Evolutionary conservation across 2,113 vertebrate genomes (phyloP), one percentile per base, ranked within the genome.

Genomic region (Calyptomena viridis): DNA sequence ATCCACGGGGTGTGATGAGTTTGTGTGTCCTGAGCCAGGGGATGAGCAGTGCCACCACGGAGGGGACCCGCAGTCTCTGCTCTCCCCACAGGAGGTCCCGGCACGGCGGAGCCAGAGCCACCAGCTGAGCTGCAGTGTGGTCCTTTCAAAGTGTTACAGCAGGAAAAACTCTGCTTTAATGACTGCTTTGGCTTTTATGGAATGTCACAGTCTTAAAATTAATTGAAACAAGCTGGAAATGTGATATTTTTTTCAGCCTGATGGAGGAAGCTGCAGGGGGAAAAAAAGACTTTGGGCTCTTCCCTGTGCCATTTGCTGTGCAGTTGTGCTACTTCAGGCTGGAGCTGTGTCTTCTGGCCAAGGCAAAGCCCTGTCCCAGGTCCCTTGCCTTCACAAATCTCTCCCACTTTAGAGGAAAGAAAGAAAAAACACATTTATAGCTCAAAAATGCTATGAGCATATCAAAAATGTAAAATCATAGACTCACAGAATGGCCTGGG

Each of bases 191-290:
- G 86, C 60, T 80, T 55, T 33, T 58, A n/a, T 35, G 91, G 76
- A 86, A 87, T 71, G 72, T 55, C 19, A 42, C 74, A 88, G 88
- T 69, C 90, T 91, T 90, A 30, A 84, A 89, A 59, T 53, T 74
- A 84, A 97, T 90, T 63, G 73, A 62, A 94, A 78, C 89, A 87
- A 94, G 91, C 83, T 94, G 86, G 56, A 80, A 90, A 52, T 5
- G 31, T 7, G n/a, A 9, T n/a, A n/a, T 40, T 80, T 82, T 67
- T 69, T 69, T 76, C 58, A 82, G 58, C 24, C 30, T 59, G 75
- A 83, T 2, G 2, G 76, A 67, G 47, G 68, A 59, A 86, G 37
- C 63, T 88, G 46, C 4, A 1, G 2, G 1, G 7, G 12, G 3
- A 3, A 8, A 8, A 37, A 67, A 15, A 7, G 11, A 15, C 12